Evolutionary conservation across 2,113 vertebrate species (phyloP).

Genomic region (Nibea coibor): DNA sequence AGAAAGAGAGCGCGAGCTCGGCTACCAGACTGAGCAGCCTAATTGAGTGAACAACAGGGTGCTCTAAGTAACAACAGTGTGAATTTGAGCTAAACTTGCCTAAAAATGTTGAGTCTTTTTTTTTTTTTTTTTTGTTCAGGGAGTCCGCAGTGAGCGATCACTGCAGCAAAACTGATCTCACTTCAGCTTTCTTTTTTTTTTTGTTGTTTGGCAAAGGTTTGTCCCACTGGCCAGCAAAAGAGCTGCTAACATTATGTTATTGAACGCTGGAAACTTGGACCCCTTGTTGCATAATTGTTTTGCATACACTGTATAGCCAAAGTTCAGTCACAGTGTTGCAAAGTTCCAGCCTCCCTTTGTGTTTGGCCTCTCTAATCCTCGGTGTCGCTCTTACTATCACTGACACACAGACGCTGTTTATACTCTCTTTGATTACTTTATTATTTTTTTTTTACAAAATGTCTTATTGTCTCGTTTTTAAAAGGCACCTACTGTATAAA

Average conservation of each 20-base stretch:
- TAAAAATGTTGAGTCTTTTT: slow-evolving; percentile 51
- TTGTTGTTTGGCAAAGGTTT: background rate
- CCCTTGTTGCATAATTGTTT: slow-evolving; percentile 32
- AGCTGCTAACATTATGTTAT: slow-evolving; percentile 32
- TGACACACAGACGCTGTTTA: background rate
- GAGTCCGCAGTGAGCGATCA: slow-evolving; percentile 13
- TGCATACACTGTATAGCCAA: slow-evolving; percentile 13
- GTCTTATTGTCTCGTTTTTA: background rate
- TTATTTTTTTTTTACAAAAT: background rate
- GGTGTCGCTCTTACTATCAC: background rate
- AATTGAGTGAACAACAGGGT: slow-evolving; percentile 79
- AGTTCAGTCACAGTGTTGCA: slow-evolving; percentile 29
- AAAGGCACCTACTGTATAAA: background rate
- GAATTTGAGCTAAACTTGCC: slow-evolving; percentile 67
- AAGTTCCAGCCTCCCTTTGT: slow-evolving; percentile 4
- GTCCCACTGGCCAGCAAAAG: background rate
- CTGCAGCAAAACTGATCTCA: slow-evolving; percentile 30
- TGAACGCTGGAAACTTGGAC: slow-evolving; percentile 39
- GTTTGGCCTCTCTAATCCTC: background rate
- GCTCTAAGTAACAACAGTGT: slow-evolving; percentile 66
- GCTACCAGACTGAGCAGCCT: slow-evolving; percentile 71
- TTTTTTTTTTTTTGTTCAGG: slow-evolving; percentile 4
- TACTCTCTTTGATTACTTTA: background rate
- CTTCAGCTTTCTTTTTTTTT: slow-evolving; percentile 20
- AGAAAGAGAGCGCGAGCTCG: slow-evolving; percentile 35